Conservation (phyloP, 2,888 invertebrate genomes). For the Exephanes ischioxanthus region DNA sequence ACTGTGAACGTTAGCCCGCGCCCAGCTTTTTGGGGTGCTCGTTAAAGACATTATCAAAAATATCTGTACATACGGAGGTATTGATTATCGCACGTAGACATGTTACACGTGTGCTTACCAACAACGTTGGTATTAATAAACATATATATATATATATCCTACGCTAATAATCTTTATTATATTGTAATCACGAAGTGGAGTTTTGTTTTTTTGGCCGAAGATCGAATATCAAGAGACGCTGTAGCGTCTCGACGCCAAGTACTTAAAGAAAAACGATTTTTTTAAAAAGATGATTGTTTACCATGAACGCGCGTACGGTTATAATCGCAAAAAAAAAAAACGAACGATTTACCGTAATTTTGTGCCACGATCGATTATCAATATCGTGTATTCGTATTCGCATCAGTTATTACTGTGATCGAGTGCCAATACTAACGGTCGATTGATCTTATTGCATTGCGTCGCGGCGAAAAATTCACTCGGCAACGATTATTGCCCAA, state of each 20-base stretch:
- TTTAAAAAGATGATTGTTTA: constrained; percentile 7
- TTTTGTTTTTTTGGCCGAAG: constrained; percentile 8
- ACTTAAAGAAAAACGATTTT: constrained; percentile 2
- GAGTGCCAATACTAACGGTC: neutral
- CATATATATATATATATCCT: neutral
- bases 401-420: neutral
- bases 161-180: constrained; percentile 13
- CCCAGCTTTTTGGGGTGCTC: constrained; percentile 1
- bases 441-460: neutral
- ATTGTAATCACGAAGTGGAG: constrained; percentile 28
- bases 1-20: constrained; percentile 1
- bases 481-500: neutral
- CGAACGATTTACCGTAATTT: neutral
- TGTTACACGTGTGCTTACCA: neutral
- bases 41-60: constrained; percentile 48
- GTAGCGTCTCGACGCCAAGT: too few species aligned
- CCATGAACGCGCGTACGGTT: neutral
- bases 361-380: too few species aligned
- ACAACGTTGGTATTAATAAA: neutral
- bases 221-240: neutral
- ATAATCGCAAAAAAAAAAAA: neutral
- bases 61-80: constrained; percentile 34
- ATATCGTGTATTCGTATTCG: too few species aligned
- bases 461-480: neutral
- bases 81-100: constrained; percentile 1